Base-by-base conservation (phyloP, 2,113 vertebrate genomes). In the Nesoenas mayeri region DNA sequence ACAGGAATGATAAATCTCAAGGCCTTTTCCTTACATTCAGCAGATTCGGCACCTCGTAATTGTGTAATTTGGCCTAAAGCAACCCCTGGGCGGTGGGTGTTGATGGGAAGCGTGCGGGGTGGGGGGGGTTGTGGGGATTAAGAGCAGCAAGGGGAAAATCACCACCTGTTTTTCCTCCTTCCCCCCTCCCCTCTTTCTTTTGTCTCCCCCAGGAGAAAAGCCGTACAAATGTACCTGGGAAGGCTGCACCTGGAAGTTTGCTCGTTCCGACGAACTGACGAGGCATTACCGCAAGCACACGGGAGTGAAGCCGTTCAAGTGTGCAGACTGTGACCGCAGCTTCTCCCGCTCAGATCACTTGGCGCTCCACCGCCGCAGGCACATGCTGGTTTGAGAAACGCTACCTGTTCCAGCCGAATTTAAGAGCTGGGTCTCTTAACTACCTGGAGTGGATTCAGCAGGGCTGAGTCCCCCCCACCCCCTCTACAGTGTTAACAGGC, bases 191-290 rank as follows among this genome's bases (percentile, higher is more conserved):
- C 67, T 80, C 79, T 96, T 85, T 78, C 71, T 95, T 94, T 96
- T 95, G 80, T 97, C 67, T 97, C 85, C 96, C 65, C 72, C 94
- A 99, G 99, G 99, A 98, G 99, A 99, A 98, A 99, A 99, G 95
- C 99, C 99, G 89, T 99, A 99, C 98, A 99, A 99, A 94, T 99
- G 99, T 97, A 99, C 99, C 91, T 99, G 99, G 99, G 99, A 99
- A 95, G 99, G 99, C 96, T 99, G 99, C 98, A 99, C 99, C 95
- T 99, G 99, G 99, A 99, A 99, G 98, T 99, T 99, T 36, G 99
- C 99, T 90, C 99, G 99, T 81, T 99, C 99, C 0, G 99, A 99
- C 57, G 99, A 99, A 98, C 98, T 99, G 98, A 99, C 99, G 12
- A 98, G 99, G 98, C 99, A 99, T 98, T 99, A 99, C 98, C 98